Evolutionary conservation across 1,140 invertebrate species (phyloP).

Genomic region (Aphis gossypii): DNA sequence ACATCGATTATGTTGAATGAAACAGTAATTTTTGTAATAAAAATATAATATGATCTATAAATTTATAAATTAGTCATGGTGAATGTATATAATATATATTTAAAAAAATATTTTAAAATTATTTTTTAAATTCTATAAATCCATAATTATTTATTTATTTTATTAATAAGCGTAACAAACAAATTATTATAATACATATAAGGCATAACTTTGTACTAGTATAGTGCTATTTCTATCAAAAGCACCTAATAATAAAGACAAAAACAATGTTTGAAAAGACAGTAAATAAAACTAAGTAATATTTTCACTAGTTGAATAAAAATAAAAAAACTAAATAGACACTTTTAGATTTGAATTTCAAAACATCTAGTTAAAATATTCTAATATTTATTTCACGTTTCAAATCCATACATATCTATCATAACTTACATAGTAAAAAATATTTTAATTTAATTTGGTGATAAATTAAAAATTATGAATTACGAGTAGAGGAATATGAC

Average conservation of each 20-base stretch:
- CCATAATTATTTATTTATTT: neutral
- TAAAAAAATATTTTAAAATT: neutral
- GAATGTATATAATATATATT: neutral
- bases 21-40: neutral
- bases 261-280: neutral
- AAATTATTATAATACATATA: neutral
- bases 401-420: neutral
- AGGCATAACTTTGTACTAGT: neutral
- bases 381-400: neutral
- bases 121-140: neutral
- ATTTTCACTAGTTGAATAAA: neutral
- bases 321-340: neutral
- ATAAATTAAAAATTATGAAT: neutral
- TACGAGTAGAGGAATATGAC: neutral
- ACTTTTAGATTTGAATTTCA: neutral
- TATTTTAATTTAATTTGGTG: neutral
- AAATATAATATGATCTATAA: neutral
- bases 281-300: neutral
- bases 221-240: neutral
- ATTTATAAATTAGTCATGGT: neutral
- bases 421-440: neutral
- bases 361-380: neutral
- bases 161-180: neutral
- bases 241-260: too few species aligned
- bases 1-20: neutral